Conservation (phyloP, 2,888 invertebrate species). For the Agrochola macilenta region DNA sequence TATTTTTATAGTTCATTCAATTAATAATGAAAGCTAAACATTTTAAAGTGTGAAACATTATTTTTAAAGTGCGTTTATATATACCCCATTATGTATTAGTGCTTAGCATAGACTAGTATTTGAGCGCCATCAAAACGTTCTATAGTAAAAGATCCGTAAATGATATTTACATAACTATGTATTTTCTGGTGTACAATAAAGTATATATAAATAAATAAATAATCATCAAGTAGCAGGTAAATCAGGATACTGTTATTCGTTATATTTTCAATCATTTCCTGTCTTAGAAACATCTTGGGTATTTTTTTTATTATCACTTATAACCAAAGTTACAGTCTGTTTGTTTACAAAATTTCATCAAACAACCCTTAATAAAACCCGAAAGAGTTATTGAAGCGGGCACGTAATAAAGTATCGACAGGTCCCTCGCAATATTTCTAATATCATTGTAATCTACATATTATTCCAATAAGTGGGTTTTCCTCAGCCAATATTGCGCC, state of each 20-base stretch:
- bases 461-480: slow-evolving; percentile 90
- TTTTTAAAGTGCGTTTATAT: no score
- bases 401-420: slow-evolving; percentile 81
- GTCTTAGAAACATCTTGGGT: background rate
- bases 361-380: slow-evolving; percentile 58
- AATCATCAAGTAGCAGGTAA: background rate
- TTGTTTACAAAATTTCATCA: slow-evolving; percentile 57
- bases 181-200: no score
- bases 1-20: no score
- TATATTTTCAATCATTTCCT: no score
- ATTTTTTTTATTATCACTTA: slow-evolving; percentile 36
- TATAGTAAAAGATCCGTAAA: background rate
- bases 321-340: slow-evolving; percentile 20
- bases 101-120: no score
- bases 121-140: background rate
- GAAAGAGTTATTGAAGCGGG: slow-evolving; percentile 78
- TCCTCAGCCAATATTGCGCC: slow-evolving; percentile 85
- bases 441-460: slow-evolving; percentile 89
- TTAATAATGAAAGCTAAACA: no score
- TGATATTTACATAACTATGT: no score
- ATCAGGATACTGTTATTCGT: no score
- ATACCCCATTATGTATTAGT: no score
- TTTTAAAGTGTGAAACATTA: no score
- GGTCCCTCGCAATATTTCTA: slow-evolving; percentile 83
- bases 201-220: no score